Base-by-base conservation (phyloP, 2,888 invertebrate species). In the Trichopria drosophilae region DNA sequence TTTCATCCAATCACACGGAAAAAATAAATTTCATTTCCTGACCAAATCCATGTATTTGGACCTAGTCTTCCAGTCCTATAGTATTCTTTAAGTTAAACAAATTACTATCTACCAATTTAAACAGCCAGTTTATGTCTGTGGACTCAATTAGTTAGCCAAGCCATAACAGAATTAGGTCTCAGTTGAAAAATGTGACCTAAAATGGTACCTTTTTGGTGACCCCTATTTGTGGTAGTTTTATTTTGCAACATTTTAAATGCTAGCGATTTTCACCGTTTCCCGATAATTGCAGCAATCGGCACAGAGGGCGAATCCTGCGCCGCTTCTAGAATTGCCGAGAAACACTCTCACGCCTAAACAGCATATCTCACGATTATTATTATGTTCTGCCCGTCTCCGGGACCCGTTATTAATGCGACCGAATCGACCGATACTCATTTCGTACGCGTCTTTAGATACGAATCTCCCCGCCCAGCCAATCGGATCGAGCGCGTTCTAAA, bases 401-500 rank as follows among this genome's bases (percentile, higher is more conserved):
- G 53, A 54, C 53, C 54, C 59, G 59, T 65, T 65, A 62, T 68
- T 67, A 67, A 65, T 65, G 61, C 60, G 59, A 64, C 58, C 60
- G 49, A 53, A 51, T 48, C 45, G 44, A 51, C 36, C 36, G 61
- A 64, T 64, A 61, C 53, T 61, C 62, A 56, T 62, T 63, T 59
- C 55, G 54, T 64, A 62, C 62, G 59, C 57, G 60, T 62, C 58
- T 54, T 55, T 58, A 63, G 68, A 69, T 70, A 67, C 55, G 55
- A 49, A 70, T 70, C 68, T 68, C 60, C 58, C 55, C 71, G 68
- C 71, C 72, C 71, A 71, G 66, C 61, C 69, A 71, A 71, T 71
- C 67, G 69, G 60, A 72, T 67, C 60, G 64, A 62, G 43, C 58
- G 57, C 55, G 35, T 28, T 59, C 59, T 60, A 63, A 67, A 69